phyloP scores from a whole-genome alignment of 2,797 vertebrate genomes.

The Gambelia wislizenii region DNA sequence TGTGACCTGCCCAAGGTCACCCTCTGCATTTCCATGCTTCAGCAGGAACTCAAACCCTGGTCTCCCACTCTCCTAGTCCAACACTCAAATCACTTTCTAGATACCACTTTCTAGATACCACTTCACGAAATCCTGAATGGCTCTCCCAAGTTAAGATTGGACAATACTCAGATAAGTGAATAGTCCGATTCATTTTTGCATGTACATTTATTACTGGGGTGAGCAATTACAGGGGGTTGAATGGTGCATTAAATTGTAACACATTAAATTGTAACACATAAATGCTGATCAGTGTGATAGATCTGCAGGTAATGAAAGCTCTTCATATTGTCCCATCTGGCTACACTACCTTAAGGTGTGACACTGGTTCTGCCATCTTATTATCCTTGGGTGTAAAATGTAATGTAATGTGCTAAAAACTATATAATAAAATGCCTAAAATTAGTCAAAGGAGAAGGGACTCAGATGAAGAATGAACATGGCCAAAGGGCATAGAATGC shows the following conservation, averaged over 20 bases:
- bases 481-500: not conserved
- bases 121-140: not conserved
- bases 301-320: not conserved
- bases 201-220: too few species aligned
- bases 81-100: too few species aligned
- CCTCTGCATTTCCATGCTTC: too few species aligned
- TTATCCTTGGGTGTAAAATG: too few species aligned
- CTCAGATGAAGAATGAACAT: not conserved
- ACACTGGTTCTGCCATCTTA: not conserved
- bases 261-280: not conserved
- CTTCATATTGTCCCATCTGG: not conserved
- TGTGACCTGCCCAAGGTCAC: too few species aligned
- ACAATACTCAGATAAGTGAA: not conserved
- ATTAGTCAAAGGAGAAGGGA: not conserved
- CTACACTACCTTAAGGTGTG: not conserved
- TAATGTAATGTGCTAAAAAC: not conserved
- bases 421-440: not conserved
- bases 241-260: not conserved
- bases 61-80: too few species aligned
- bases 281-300: not conserved
- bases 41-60: too few species aligned
- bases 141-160: not conserved
- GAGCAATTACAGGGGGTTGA: too few species aligned
- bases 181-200: not conserved
- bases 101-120: too few species aligned